Evolutionary conservation across 2,888 invertebrate genomes (phyloP).

Genomic region (Thalpophila matura): DNA sequence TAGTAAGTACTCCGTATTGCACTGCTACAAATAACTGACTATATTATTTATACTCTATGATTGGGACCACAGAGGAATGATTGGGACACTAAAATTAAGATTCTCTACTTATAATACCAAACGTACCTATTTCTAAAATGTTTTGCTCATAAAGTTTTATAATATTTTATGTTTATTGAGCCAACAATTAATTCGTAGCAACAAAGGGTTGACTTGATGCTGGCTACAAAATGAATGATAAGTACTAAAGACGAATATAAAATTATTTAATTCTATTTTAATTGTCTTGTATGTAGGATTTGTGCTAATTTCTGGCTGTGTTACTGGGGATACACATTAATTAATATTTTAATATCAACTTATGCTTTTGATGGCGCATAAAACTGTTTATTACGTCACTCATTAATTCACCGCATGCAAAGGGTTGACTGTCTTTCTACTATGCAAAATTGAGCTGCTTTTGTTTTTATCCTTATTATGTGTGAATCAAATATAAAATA

Average conservation of each 20-base stretch:
- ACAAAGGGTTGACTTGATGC: conserved; percentile 33
- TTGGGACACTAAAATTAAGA: too few species aligned
- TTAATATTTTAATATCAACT: conserved; percentile 37
- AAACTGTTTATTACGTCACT: conserved; percentile 22
- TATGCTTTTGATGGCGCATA: conserved; percentile 27
- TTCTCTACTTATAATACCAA: too few species aligned
- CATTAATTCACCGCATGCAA: background rate
- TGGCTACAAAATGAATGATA: conserved; percentile 33
- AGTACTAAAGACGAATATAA: conserved; percentile 21
- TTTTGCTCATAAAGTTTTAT: conserved; percentile 14
- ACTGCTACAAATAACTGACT: too few species aligned
- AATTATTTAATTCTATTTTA: conserved; percentile 28
- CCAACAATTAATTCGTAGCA: conserved; percentile 21
- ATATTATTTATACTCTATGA: too few species aligned
- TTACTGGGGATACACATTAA: conserved; percentile 22
- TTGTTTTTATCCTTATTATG: too few species aligned
- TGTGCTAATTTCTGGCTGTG: conserved; percentile 18
- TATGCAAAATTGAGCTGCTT: too few species aligned
- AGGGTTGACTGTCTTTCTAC: background rate
- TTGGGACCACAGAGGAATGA: too few species aligned
- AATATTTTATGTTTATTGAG: conserved; percentile 9
- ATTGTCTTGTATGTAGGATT: conserved; percentile 29
- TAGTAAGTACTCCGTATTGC: too few species aligned
- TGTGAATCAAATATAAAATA: too few species aligned
- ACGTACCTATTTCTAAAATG: too few species aligned